Conservation (phyloP, 2,113 vertebrate genomes). For the Merops nubicus region DNA sequence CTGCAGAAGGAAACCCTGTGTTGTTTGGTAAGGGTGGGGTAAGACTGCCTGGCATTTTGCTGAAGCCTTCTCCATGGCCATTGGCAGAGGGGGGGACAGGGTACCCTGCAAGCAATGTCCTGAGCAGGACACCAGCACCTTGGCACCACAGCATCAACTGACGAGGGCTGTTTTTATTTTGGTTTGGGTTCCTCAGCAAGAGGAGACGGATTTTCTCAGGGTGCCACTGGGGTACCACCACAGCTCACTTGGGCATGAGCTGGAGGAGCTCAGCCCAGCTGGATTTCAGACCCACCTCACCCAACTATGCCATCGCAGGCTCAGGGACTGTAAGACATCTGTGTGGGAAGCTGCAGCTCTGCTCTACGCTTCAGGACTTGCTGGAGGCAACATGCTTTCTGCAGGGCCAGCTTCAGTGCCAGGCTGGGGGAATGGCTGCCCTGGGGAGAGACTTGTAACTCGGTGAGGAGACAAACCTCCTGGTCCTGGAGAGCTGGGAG, state of each 20-base stretch:
- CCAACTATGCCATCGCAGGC: background rate
- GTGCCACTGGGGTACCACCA: accelerated
- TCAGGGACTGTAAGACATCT: background rate
- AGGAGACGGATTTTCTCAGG: background rate
- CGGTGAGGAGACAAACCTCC: background rate
- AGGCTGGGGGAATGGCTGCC: accelerated
- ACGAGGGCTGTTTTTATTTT: background rate
- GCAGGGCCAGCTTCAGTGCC: accelerated
- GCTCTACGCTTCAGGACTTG: accelerated
- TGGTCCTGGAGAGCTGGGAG: accelerated
- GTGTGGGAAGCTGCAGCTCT: accelerated
- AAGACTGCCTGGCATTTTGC: background rate
- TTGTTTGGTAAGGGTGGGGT: background rate
- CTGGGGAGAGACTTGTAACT: background rate
- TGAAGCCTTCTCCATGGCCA: background rate
- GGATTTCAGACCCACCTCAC: background rate
- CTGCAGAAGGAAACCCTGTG: background rate
- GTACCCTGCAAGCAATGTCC: background rate
- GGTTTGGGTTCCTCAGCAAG: background rate
- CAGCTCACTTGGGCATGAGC: background rate
- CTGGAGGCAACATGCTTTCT: background rate
- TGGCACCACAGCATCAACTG: accelerated
- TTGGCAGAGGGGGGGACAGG: accelerated
- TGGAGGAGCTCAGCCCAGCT: background rate
- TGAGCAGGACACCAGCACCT: background rate